Conservation (phyloP, 1,140 invertebrate species). For the Eriocheir sinensis region DNA sequence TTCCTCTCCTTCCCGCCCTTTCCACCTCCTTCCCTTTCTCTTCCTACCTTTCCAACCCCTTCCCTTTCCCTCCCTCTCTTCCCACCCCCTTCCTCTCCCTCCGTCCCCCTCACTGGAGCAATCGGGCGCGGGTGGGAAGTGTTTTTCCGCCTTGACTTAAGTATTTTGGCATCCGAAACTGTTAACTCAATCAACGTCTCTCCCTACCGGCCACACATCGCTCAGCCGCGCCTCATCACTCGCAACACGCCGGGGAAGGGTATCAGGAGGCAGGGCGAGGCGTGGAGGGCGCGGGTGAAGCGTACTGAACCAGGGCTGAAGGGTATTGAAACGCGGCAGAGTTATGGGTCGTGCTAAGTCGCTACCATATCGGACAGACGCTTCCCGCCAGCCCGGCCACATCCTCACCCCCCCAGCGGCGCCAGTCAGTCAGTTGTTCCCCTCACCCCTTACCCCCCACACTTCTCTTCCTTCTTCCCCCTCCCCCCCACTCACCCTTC, state of each 20-base stretch:
- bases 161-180: slow-evolving; percentile 54
- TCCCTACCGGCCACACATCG: not conserved
- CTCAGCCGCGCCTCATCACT: not conserved
- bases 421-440: not conserved
- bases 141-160: not conserved
- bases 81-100: not conserved
- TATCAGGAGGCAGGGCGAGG: not conserved
- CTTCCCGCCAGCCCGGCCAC: not conserved
- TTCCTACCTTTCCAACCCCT: not conserved
- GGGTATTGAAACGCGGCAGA: not conserved
- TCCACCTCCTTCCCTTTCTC: not conserved
- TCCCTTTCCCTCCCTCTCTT: not conserved
- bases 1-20: too few species aligned
- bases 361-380: slow-evolving; percentile 30
- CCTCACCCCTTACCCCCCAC: not conserved
- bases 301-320: slow-evolving; percentile 3
- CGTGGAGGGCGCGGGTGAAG: not conserved
- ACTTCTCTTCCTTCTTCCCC: not conserved
- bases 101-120: not conserved
- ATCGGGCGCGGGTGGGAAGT: not conserved
- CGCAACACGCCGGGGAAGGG: not conserved
- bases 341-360: not conserved
- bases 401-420: not conserved
- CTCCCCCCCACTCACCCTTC: not conserved
- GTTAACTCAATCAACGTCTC: slow-evolving; percentile 43